Evolutionary conservation across 2,797 vertebrate species (phyloP).

Genomic region (Pelodytes ibericus): DNA sequence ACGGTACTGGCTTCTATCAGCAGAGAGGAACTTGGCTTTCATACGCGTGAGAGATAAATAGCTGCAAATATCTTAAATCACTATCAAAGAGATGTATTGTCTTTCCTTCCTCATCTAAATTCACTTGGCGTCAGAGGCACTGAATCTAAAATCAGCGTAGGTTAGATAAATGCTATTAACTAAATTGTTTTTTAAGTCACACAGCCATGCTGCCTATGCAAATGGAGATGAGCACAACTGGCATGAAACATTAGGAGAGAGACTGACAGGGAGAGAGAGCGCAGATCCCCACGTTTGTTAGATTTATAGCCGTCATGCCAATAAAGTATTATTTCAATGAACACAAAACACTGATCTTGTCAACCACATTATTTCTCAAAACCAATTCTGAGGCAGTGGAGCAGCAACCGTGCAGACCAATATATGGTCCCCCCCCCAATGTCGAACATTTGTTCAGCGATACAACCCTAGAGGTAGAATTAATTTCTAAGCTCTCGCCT

Average conservation of each 20-base stretch:
- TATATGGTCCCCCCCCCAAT: too few species aligned
- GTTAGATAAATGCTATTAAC: conserved; percentile 55
- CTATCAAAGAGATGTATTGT: conserved; percentile 48
- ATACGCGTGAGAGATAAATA: conserved; percentile 31
- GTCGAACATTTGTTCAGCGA: too few species aligned
- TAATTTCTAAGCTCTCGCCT: too few species aligned
- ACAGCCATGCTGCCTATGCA: conserved; percentile 29
- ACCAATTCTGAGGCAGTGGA: too few species aligned
- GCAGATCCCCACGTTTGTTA: background rate
- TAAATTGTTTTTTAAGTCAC: conserved; percentile 52
- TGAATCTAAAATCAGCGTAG: conserved; percentile 42
- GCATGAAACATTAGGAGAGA: background rate
- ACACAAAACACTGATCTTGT: too few species aligned
- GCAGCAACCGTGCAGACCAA: too few species aligned
- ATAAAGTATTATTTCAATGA: background rate
- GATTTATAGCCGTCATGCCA: background rate
- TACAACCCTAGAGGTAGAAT: too few species aligned
- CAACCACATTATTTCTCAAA: too few species aligned
- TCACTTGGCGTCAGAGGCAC: conserved; percentile 2
- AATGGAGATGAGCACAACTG: conserved; percentile 6
- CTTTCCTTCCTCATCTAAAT: conserved; percentile 36
- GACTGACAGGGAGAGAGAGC: background rate
- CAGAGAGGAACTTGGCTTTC: background rate
- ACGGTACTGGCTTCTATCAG: background rate
- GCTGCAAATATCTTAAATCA: conserved; percentile 41